Base-by-base conservation (phyloP, 23 tunicate species). In the Oikopleura albicans region DNA sequence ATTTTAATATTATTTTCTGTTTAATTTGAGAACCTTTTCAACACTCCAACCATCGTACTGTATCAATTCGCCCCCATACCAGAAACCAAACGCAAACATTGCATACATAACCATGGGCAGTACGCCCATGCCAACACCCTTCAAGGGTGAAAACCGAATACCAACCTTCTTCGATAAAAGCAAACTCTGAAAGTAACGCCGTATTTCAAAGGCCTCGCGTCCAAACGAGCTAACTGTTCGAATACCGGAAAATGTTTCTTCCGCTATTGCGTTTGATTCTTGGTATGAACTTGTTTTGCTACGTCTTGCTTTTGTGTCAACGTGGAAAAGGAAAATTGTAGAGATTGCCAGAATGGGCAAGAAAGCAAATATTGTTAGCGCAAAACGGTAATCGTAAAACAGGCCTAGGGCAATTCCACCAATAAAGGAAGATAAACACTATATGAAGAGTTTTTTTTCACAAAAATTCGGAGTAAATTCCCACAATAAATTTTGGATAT, bases 21-120 rank as follows among this genome's bases (percentile, higher is more conserved):
- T n/a, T n/a, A n/a, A n/a, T n/a, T n/a, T n/a, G n/a, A n/a, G n/a
- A n/a, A n/a, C n/a, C n/a, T n/a, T 29, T 29, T 37, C 79, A 71
- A 71, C 79, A 16, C 34, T 71, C 79, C 79, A 71, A 29, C 37
- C 37, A 12, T 71, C 79, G 31, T 12, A 71, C 2, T 12, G 79
- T 2, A 71, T 71, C 37, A 71, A 71, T 71, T 71, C 34, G 28
- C 79, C 79, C 4, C 79, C 79, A 31, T 71, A 71, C 79, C 79
- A 71, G 37, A 71, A 71, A 12, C 79, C 37, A 31, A 71, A 71
- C 4, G 37, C 79, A 37, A 71, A 71, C 79, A 71, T 71, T 16
- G 4, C 79, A 71, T 71, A 71, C 79, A 71, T 71, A 4, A 71
- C 79, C 4, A 16, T 12, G 37, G 79, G 79, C 79, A 71, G 31